These are phyloP conservation scores for Drosophila elegans DNA, from an alignment of 1,140 invertebrate genomes.

Conservation along the genomic window DNA sequence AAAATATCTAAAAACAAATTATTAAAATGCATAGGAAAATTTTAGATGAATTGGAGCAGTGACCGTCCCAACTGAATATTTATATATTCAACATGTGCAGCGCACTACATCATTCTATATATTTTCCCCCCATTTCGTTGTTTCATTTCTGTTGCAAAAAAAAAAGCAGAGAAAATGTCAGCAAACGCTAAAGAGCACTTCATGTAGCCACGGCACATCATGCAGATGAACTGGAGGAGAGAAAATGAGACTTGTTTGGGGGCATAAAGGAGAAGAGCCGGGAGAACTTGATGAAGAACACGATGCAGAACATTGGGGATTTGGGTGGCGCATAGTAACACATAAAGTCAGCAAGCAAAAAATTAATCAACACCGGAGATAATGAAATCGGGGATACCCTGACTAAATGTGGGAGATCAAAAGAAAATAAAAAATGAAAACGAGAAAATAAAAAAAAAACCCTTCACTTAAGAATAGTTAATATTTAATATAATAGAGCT, in stretches of 20 bases:
- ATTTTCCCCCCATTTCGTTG: slow-evolving; percentile 15
- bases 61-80: slow-evolving; percentile 47
- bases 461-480: background rate
- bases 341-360: slow-evolving; percentile 31
- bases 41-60: slow-evolving; percentile 70
- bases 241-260: slow-evolving; percentile 12
- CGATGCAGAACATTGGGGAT: slow-evolving; percentile 46
- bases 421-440: background rate
- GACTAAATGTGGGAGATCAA: background rate
- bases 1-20: slow-evolving; percentile 57
- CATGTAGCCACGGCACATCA: slow-evolving; percentile 54
- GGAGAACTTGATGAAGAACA: slow-evolving; percentile 36
- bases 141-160: slow-evolving; percentile 26
- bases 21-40: slow-evolving; percentile 40
- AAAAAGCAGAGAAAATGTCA: slow-evolving; percentile 63
- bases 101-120: slow-evolving; percentile 22
- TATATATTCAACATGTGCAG: slow-evolving; percentile 14
- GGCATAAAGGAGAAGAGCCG: background rate
- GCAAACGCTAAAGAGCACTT: slow-evolving; percentile 81
- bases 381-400: slow-evolving; percentile 41
- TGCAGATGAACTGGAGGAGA: slow-evolving; percentile 43
- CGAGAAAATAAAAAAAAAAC: background rate
- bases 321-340: slow-evolving; percentile 35
- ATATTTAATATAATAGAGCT: background rate
- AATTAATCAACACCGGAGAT: slow-evolving; percentile 26